phyloP scores from a whole-genome alignment of 2,888 invertebrate species.

The Nemotelus pantherinus region DNA sequence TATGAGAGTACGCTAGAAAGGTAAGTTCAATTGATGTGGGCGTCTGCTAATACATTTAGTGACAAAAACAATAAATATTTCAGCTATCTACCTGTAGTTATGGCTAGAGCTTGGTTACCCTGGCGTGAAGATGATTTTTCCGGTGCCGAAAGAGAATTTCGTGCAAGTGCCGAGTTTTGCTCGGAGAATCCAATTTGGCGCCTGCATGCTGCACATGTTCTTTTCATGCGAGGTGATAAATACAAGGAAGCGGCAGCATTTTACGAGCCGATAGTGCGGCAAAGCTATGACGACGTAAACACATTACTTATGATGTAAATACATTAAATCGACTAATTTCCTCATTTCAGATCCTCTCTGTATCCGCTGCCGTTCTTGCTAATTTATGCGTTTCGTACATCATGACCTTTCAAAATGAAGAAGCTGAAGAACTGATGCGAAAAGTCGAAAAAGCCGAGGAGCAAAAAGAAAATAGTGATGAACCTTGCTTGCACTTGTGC shows the following conservation, averaged over 20 bases:
- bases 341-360: constrained; percentile 78
- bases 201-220: constrained; percentile 96
- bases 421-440: constrained; percentile 98
- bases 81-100: constrained; percentile 95
- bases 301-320: background rate
- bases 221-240: constrained; percentile 99
- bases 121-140: constrained; percentile 97
- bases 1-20: constrained; percentile 89
- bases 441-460: constrained; percentile 99
- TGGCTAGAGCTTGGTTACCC: constrained; percentile 99
- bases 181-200: constrained; percentile 98
- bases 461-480: constrained; percentile 83
- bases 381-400: constrained; percentile 99
- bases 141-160: constrained; percentile 96
- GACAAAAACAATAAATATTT: constrained; percentile 38
- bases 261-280: constrained; percentile 97
- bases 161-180: constrained; percentile 97
- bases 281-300: constrained; percentile 84
- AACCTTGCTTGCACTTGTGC: constrained; percentile 95
- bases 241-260: constrained; percentile 98
- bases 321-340: background rate
- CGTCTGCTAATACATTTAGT: background rate
- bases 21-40: constrained; percentile 57
- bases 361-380: constrained; percentile 97
- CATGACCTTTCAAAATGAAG: constrained; percentile 98